Percentiles rank a stretch among this genome's conserved stretches.
Conservation (phyloP, 2,113 vertebrate genomes). For the Tupaia chinensis region DNA sequence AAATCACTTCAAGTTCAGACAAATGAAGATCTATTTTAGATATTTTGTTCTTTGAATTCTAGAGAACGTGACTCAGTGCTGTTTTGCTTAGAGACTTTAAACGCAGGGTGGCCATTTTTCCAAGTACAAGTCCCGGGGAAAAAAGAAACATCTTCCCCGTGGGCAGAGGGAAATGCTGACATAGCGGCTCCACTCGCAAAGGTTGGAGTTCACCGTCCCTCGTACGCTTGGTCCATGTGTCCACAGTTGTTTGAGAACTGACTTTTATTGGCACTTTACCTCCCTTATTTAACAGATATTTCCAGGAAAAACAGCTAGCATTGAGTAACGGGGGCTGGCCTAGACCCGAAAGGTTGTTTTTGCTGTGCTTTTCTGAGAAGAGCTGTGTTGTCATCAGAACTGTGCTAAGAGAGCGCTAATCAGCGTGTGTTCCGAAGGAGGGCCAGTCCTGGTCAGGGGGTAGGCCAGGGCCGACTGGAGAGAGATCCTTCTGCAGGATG, state of each 20-base stretch:
- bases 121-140: neutral
- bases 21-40: slow-evolving; percentile 54
- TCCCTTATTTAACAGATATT: neutral
- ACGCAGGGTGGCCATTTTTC: neutral
- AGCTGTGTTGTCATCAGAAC: slow-evolving; percentile 42
- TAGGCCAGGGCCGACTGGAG: neutral
- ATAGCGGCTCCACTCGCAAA: neutral
- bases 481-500: neutral
- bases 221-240: neutral
- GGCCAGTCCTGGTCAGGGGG: neutral
- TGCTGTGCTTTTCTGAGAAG: slow-evolving; percentile 68
- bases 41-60: slow-evolving; percentile 19
- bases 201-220: neutral
- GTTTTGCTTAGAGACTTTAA: slow-evolving; percentile 1
- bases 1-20: slow-evolving; percentile 42
- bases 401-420: slow-evolving; percentile 40
- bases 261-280: slow-evolving; percentile 31
- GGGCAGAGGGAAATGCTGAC: neutral
- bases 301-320: slow-evolving; percentile 49
- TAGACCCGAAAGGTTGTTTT: slow-evolving; percentile 61
- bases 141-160: neutral
- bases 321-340: slow-evolving; percentile 60
- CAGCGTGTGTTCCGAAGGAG: neutral
- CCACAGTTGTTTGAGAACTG: slow-evolving; percentile 13
- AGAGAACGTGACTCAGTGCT: neutral